These are phyloP conservation scores for Trematomus loennbergii DNA, from an alignment of 2,113 vertebrate genomes.

Conservation along the genomic window DNA sequence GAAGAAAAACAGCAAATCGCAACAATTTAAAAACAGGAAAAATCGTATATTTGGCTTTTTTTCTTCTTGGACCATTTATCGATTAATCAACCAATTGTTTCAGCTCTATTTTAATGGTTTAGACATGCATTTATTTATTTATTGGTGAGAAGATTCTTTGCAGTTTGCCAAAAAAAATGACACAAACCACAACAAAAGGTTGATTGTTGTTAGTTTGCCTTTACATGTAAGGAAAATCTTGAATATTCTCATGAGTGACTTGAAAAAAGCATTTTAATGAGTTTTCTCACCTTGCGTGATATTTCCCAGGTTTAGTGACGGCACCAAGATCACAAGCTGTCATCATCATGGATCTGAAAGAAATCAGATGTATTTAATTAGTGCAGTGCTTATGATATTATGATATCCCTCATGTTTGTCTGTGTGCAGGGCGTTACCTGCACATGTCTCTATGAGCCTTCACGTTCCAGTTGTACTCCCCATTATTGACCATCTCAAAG, in stretches of 20 bases:
- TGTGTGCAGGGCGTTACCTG: slow-evolving; percentile 82
- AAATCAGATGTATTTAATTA: slow-evolving; percentile 21
- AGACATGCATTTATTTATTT: not conserved
- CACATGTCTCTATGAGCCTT: slow-evolving; percentile 94
- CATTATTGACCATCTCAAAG: slow-evolving; percentile 96
- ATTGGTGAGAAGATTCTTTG: no score
- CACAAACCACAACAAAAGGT: no score
- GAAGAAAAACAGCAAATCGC: slow-evolving; percentile 5
- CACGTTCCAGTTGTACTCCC: slow-evolving; percentile 95
- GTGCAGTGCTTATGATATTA: not conserved
- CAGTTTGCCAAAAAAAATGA: not conserved
- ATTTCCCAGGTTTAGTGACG: slow-evolving; percentile 99
- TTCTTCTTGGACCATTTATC: not conserved
- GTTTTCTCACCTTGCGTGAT: slow-evolving; percentile 93
- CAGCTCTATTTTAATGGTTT: not conserved
- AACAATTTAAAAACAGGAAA: not conserved
- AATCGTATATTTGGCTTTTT: not conserved
- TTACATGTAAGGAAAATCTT: no score
- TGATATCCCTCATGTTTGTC: not conserved
- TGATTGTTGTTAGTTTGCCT: no score
- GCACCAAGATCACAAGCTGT: slow-evolving; percentile 99
- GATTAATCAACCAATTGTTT: not conserved
- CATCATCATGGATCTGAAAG: slow-evolving; percentile 98
- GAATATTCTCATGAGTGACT: no score
- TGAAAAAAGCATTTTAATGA: no score